phyloP scores from a whole-genome alignment of 1,140 invertebrate species.

The Leptinotarsa defecta region DNA sequence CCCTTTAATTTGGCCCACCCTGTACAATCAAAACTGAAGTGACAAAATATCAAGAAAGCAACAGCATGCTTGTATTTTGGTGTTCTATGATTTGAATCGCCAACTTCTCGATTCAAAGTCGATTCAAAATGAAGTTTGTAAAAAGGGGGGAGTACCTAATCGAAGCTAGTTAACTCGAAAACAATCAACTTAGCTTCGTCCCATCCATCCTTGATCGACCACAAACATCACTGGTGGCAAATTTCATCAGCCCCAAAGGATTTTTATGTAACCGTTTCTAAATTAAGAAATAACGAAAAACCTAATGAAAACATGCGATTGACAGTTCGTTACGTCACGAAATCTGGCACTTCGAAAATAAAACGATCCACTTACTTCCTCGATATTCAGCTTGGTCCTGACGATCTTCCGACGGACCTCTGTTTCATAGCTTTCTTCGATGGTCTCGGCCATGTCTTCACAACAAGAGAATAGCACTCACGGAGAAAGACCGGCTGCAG shows the following conservation, averaged over 20 bases:
- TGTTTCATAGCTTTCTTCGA: conserved; percentile 59
- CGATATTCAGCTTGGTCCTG: conserved; percentile 62
- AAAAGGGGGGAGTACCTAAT: too few species aligned
- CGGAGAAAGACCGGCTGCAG: conserved; percentile 22
- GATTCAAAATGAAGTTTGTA: too few species aligned
- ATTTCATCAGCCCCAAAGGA: background rate
- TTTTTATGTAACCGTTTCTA: conserved; percentile 20
- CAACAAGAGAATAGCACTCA: background rate
- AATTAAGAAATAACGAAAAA: background rate
- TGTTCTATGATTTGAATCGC: too few species aligned
- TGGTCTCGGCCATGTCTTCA: conserved; percentile 48
- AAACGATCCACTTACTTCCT: conserved; percentile 55
- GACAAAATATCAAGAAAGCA: too few species aligned
- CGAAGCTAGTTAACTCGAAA: too few species aligned
- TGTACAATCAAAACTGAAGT: too few species aligned
- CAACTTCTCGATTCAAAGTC: too few species aligned
- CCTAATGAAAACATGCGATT: background rate
- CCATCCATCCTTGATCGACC: too few species aligned
- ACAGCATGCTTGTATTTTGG: too few species aligned
- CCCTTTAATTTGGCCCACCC: too few species aligned
- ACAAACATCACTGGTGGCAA: too few species aligned
- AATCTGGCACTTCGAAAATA: background rate
- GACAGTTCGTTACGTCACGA: conserved; percentile 12
- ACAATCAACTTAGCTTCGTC: too few species aligned
- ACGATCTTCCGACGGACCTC: conserved; percentile 62